phyloP scores from a whole-genome alignment of 2,888 invertebrate species.

The Heteromurus nitidus region DNA sequence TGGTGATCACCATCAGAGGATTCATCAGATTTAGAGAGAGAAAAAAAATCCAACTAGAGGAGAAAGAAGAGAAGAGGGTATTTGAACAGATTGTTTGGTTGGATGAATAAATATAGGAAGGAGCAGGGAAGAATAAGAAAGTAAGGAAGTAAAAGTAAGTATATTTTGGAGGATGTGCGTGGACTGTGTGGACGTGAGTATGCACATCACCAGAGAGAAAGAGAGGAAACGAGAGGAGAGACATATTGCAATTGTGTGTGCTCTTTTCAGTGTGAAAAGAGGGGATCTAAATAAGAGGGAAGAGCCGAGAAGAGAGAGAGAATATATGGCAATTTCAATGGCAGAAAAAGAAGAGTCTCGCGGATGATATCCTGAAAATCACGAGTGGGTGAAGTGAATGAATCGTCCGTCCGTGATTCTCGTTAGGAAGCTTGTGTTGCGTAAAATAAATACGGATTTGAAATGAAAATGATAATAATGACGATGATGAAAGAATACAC shows the following conservation, averaged over 20 bases:
- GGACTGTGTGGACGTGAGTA: too few species aligned
- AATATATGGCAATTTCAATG: conserved; percentile 13
- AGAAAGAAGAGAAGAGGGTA: conserved; percentile 23
- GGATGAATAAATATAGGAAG: conserved; percentile 19
- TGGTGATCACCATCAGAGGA: conserved; percentile 33
- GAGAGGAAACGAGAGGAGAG: conserved; percentile 9
- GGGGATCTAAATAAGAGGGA: conserved; percentile 22
- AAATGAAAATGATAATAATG: too few species aligned
- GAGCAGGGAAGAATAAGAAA: conserved; percentile 5
- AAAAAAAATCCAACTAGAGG: too few species aligned
- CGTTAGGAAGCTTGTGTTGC: conserved; percentile 51
- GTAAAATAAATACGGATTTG: conserved; percentile 56
- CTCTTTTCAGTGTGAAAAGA: conserved; percentile 57
- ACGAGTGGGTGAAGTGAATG: conserved; percentile 34
- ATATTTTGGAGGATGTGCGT: too few species aligned
- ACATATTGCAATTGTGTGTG: conserved; percentile 61
- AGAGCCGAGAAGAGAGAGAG: neutral
- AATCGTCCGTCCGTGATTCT: conserved; percentile 58
- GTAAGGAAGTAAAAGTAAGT: too few species aligned
- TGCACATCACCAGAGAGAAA: too few species aligned
- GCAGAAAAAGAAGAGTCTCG: too few species aligned
- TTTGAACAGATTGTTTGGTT: conserved; percentile 53
- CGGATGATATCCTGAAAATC: too few species aligned
- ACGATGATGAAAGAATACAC: too few species aligned
- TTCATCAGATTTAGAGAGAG: conserved; percentile 43